These are phyloP conservation scores for Osmoderma eremita DNA, from an alignment of 2,888 invertebrate species.

Conservation along the genomic window DNA sequence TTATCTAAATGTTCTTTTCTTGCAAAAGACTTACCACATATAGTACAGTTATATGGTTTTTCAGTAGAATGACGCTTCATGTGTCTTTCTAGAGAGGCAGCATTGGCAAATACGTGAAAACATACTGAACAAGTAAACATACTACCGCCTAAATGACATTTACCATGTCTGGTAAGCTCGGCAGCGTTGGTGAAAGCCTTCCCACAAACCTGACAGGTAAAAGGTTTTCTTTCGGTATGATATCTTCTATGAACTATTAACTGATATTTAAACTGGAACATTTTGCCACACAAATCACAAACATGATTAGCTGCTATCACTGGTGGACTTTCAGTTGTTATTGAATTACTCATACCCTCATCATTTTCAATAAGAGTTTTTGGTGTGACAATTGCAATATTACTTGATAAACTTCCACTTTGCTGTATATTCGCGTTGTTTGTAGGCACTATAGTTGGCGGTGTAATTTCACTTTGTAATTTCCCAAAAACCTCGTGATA, in stretches of 20 bases:
- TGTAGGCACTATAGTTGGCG: slow-evolving; percentile 53
- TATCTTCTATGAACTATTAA: slow-evolving; percentile 87
- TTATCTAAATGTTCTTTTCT: slow-evolving; percentile 88
- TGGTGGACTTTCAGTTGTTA: slow-evolving; percentile 71
- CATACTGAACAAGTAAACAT: slow-evolving; percentile 79
- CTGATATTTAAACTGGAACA: slow-evolving; percentile 88
- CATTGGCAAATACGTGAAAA: slow-evolving; percentile 79
- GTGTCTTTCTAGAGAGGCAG: slow-evolving; percentile 77
- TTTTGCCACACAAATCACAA: slow-evolving; percentile 87
- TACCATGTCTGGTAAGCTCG: slow-evolving; percentile 83
- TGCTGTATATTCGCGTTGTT: slow-evolving; percentile 50
- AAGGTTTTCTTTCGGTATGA: slow-evolving; percentile 86
- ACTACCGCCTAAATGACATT: slow-evolving; percentile 83
- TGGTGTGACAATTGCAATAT: slow-evolving; percentile 54
- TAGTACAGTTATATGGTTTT: slow-evolving; percentile 85
- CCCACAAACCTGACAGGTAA: slow-evolving; percentile 81
- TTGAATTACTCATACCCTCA: slow-evolving; percentile 67
- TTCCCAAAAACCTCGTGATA: slow-evolving; percentile 88
- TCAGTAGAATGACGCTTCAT: slow-evolving; percentile 85
- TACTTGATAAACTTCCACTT: slow-evolving; percentile 50
- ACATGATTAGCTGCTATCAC: slow-evolving; percentile 73
- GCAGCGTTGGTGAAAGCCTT: slow-evolving; percentile 84
- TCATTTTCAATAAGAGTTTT: slow-evolving; percentile 66
- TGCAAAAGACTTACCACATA: slow-evolving; percentile 87
- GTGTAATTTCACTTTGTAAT: slow-evolving; percentile 69